Percentiles rank a stretch among this genome's conserved stretches.
Conservation (phyloP, 2,113 vertebrate species). For the Choloepus hoffmanni region DNA sequence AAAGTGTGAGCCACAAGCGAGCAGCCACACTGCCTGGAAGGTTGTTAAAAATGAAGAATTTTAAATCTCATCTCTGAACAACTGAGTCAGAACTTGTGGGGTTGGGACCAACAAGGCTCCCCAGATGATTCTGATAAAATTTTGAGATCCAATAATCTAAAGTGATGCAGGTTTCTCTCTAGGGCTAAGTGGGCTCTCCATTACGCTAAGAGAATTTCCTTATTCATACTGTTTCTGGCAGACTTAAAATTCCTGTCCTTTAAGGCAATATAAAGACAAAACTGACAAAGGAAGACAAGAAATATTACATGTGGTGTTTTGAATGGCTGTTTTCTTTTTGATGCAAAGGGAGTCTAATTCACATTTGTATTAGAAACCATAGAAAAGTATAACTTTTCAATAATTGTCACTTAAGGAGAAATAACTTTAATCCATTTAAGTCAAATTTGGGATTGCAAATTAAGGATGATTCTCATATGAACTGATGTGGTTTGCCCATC, state of each 20-base stretch:
- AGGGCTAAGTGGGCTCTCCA: background rate
- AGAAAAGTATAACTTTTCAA: background rate
- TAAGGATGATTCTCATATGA: conserved; percentile 23
- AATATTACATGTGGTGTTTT: background rate
- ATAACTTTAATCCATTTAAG: background rate
- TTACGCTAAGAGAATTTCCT: background rate
- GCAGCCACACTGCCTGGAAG: background rate
- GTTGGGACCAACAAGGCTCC: background rate
- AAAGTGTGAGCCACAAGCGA: background rate
- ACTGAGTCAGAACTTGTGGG: background rate
- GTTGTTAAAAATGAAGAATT: background rate
- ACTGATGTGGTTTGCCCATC: background rate
- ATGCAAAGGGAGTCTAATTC: background rate
- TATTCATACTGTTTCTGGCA: background rate
- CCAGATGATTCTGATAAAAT: background rate
- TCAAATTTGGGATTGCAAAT: conserved; percentile 30
- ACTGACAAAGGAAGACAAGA: background rate
- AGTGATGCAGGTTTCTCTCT: background rate
- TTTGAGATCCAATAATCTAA: background rate
- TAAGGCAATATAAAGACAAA: background rate
- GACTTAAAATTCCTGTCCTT: background rate
- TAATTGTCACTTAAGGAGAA: conserved; percentile 6
- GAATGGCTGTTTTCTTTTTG: background rate
- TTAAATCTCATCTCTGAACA: background rate
- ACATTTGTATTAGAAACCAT: conserved; percentile 22